A percentile compares a stretch with the other conserved stretches of the same genome.
These are phyloP conservation scores for Prionailurus bengalensis DNA, from an alignment of 2,113 vertebrate genomes.

Conservation along the genomic window DNA sequence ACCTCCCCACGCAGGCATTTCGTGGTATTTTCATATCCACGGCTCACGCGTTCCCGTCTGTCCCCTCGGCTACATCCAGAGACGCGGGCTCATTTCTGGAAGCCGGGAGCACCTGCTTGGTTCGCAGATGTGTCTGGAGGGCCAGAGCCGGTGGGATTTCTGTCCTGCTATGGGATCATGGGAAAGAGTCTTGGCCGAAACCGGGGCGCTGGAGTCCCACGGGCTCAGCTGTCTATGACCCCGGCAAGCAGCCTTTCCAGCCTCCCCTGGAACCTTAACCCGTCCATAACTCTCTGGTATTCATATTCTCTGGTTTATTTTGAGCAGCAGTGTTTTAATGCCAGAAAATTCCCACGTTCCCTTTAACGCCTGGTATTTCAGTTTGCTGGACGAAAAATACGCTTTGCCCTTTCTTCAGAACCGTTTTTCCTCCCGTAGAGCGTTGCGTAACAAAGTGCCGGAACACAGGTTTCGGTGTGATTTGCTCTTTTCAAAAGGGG, in stretches of 20 bases:
- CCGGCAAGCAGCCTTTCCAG: not conserved
- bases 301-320: not conserved
- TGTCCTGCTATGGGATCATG: not conserved
- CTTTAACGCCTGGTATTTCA: not conserved
- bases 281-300: not conserved
- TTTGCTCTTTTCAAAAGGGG: not conserved
- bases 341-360: not conserved
- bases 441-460: rapidly evolving
- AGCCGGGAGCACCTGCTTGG: not conserved
- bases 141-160: no score
- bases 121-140: no score
- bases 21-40: rapidly evolving
- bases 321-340: not conserved
- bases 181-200: not conserved
- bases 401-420: not conserved
- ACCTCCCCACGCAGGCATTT: not conserved
- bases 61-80: not conserved
- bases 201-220: not conserved
- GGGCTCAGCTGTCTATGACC: not conserved
- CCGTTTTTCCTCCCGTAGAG: not conserved
- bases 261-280: not conserved
- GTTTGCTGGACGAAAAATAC: not conserved
- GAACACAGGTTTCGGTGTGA: not conserved
- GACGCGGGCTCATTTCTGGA: not conserved
- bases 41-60: not conserved